A percentile compares a stretch with the other conserved stretches of the same genome.
These are phyloP conservation scores for Cheilosia soror DNA, from an alignment of 2,888 invertebrate genomes.

Conservation along the genomic window DNA sequence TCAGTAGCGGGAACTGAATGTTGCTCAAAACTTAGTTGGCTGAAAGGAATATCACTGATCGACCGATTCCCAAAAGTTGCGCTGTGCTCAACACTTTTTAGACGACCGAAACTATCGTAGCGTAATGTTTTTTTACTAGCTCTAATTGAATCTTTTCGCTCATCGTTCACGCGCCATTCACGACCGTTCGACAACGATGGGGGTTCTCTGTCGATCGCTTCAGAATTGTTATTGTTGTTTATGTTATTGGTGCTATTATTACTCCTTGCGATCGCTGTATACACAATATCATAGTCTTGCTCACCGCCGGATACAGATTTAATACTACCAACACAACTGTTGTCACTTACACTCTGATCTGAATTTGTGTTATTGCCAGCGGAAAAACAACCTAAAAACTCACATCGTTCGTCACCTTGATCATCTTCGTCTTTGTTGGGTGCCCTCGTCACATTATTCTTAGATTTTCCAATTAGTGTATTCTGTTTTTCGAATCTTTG, in stretches of 20 bases:
- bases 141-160: conserved; percentile 26
- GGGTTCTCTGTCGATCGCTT: conserved; percentile 25
- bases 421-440: conserved; percentile 40
- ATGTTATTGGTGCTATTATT: conserved; percentile 59
- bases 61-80: conserved; percentile 60
- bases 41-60: conserved; percentile 38
- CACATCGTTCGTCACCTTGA: conserved; percentile 76
- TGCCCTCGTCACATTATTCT: conserved; percentile 56
- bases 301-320: conserved; percentile 60
- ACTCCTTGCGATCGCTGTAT: conserved; percentile 53
- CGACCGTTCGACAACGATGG: conserved; percentile 17
- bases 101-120: conserved; percentile 80
- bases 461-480: conserved; percentile 60
- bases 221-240: conserved; percentile 50
- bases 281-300: conserved; percentile 51
- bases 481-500: conserved; percentile 78
- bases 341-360: conserved; percentile 64
- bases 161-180: conserved; percentile 48
- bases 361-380: conserved; percentile 68
- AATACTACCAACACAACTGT: conserved; percentile 59
- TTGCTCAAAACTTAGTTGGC: conserved; percentile 22
- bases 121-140: conserved; percentile 74
- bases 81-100: conserved; percentile 76
- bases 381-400: conserved; percentile 78
- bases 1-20: neutral